These are phyloP conservation scores for Rhizomys pruinosus DNA, from an alignment of 2,113 vertebrate genomes.

Conservation along the genomic window DNA sequence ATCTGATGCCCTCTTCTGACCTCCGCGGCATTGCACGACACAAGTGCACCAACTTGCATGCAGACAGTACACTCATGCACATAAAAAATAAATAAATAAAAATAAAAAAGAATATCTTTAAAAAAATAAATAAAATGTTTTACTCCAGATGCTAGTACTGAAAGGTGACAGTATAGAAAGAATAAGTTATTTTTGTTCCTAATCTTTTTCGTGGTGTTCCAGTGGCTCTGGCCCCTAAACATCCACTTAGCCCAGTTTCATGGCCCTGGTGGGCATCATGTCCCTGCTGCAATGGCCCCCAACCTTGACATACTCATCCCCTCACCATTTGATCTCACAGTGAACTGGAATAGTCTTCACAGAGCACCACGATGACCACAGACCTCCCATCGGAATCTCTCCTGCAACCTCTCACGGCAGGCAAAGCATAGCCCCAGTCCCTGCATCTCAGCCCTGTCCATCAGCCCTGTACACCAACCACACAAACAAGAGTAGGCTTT, in stretches of 20 bases:
- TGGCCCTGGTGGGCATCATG: rapidly evolving
- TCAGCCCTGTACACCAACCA: rapidly evolving
- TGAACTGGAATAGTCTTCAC: neutral
- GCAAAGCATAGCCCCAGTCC: neutral
- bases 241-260: rapidly evolving
- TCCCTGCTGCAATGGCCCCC: neutral
- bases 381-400: neutral
- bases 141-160: rapidly evolving
- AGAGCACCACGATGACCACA: neutral
- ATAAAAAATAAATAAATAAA: too few species aligned
- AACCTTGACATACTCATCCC: neutral
- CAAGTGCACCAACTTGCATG: too few species aligned
- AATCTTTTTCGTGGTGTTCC: neutral
- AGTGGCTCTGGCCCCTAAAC: neutral
- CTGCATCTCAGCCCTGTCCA: rapidly evolving
- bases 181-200: neutral
- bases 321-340: neutral
- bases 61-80: too few species aligned
- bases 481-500: neutral
- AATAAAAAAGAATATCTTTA: too few species aligned
- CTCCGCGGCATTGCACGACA: too few species aligned
- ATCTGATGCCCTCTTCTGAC: too few species aligned
- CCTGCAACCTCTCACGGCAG: neutral
- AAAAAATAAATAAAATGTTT: too few species aligned
- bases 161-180: neutral